phyloP scores from a whole-genome alignment of 2,113 vertebrate species.

The Ictalurus punctatus region DNA sequence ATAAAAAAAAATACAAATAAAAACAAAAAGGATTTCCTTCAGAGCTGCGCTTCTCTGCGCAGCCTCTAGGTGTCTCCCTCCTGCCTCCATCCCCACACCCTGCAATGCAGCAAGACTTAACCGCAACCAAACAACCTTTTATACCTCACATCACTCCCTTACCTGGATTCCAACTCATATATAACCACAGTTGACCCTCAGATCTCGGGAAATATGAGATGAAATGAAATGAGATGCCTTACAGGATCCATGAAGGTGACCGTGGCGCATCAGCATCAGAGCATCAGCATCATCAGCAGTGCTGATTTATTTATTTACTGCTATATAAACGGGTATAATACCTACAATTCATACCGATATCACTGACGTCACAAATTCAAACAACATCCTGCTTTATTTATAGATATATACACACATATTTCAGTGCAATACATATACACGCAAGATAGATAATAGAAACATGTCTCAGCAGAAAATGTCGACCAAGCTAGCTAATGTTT shows the following conservation, averaged over 20 bases:
- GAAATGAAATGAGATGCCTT: not conserved
- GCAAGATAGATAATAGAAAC: too few relatives aligned
- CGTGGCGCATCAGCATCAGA: conserved; percentile 11
- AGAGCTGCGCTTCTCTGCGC: conserved; percentile 22
- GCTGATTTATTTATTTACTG: not conserved
- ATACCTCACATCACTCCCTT: too few relatives aligned
- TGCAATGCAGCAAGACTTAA: conserved; percentile 75
- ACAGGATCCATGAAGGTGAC: conserved; percentile 66
- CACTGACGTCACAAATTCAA: not conserved
- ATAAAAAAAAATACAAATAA: too few relatives aligned
- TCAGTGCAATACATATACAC: not conserved
- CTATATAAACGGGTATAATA: not conserved
- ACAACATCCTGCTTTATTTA: not conserved
- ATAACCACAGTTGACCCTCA: not conserved
- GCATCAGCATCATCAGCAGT: not conserved
- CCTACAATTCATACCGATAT: not conserved
- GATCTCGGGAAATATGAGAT: not conserved
- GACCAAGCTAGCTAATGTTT: not conserved
- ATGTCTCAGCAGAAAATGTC: not conserved
- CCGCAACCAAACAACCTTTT: not conserved
- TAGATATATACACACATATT: not conserved
- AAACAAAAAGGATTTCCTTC: not conserved
- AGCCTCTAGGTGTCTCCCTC: conserved; percentile 43
- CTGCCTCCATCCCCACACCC: conserved; percentile 42
- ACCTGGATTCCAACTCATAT: not conserved